phyloP scores from a whole-genome alignment of 2,113 vertebrate genomes.

The Bambusicola thoracicus region DNA sequence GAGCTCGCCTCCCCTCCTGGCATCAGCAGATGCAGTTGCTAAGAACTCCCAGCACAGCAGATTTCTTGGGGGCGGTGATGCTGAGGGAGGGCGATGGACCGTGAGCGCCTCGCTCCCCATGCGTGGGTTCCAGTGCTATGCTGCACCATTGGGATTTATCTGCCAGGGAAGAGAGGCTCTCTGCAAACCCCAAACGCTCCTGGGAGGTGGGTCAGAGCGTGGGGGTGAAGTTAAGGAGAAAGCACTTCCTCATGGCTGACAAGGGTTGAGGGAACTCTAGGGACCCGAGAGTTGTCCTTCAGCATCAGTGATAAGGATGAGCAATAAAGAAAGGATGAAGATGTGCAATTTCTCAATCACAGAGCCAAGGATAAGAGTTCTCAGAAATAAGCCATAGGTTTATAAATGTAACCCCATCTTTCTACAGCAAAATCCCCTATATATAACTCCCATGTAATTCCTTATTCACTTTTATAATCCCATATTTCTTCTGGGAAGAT shows the following conservation, averaged over 20 bases:
- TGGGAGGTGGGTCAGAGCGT: accelerated
- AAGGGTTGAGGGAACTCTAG: neutral
- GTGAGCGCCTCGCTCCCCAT: accelerated
- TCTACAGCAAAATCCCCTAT: neutral
- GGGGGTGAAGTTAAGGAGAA: accelerated
- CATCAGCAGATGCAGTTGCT: neutral
- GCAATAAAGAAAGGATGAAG: neutral
- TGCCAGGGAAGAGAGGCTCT: neutral
- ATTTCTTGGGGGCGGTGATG: neutral
- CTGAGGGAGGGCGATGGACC: accelerated
- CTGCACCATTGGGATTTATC: accelerated
- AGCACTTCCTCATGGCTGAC: accelerated
- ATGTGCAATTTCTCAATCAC: neutral
- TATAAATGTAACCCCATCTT: neutral
- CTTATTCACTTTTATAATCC: conserved; percentile 34
- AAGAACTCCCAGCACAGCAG: neutral
- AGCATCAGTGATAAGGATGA: neutral
- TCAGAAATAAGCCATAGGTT: conserved; percentile 7
- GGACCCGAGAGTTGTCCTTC: neutral
- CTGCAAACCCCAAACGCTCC: neutral
- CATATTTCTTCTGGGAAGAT: conserved; percentile 7
- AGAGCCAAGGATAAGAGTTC: neutral
- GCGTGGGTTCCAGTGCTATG: accelerated
- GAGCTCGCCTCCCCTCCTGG: neutral
- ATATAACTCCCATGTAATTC: conserved; percentile 39